Conservation (phyloP, 2,113 vertebrate species). For the Gymnarchus niloticus region DNA sequence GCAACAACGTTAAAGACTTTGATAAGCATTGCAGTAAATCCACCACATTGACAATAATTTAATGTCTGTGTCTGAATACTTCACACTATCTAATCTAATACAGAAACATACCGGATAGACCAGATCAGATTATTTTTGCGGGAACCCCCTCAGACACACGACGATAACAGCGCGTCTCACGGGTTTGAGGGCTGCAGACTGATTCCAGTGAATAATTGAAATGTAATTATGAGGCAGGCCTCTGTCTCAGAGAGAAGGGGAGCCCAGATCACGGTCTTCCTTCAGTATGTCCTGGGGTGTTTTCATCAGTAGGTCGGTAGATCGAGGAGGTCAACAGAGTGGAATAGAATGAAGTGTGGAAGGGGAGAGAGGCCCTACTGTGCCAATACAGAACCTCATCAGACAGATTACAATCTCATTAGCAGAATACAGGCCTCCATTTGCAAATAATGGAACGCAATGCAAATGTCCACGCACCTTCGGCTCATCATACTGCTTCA, state of each 20-base stretch:
- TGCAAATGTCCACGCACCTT: neutral
- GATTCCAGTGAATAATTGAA: slow-evolving; percentile 48
- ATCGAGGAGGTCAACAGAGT: slow-evolving; percentile 26
- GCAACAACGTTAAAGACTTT: slow-evolving; percentile 37
- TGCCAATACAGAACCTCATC: slow-evolving; percentile 63
- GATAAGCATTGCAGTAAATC: slow-evolving; percentile 15
- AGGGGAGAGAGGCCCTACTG: slow-evolving; percentile 55
- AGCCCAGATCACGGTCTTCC: neutral
- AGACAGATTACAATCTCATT: slow-evolving; percentile 59
- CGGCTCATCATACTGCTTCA: neutral
- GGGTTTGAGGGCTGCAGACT: slow-evolving; percentile 37
- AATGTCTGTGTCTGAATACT: slow-evolving; percentile 60
- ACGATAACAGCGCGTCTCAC: slow-evolving; percentile 44
- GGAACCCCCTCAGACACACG: slow-evolving; percentile 45
- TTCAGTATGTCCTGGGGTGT: slow-evolving; percentile 15
- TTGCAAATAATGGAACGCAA: slow-evolving; percentile 49
- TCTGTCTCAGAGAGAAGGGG: neutral
- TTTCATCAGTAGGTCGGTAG: slow-evolving; percentile 35
- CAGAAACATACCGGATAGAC: slow-evolving; percentile 32
- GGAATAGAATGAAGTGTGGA: slow-evolving; percentile 39
- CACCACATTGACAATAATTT: slow-evolving; percentile 49
- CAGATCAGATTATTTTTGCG: slow-evolving; percentile 39
- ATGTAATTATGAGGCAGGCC: slow-evolving; percentile 39
- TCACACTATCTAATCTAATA: slow-evolving; percentile 60
- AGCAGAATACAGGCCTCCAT: slow-evolving; percentile 53